A percentile compares a stretch with the other conserved stretches of the same genome.
phyloP scores from a whole-genome alignment of 2,113 vertebrate genomes.

The Silurus asotus region DNA sequence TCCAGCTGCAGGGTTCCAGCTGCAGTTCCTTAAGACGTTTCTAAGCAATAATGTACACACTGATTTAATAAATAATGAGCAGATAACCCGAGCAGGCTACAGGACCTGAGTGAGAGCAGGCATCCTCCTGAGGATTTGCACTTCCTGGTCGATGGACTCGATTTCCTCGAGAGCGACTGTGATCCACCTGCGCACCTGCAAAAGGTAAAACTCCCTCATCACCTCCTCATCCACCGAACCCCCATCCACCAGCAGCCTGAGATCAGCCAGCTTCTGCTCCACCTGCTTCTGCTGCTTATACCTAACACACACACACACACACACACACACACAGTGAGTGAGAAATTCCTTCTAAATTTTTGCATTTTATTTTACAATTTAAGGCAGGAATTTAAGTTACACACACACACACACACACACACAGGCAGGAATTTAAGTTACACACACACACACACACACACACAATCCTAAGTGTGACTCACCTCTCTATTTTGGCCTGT shows the following conservation, averaged over 20 bases:
- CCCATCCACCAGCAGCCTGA: slow-evolving; percentile 74
- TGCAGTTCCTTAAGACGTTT: no score
- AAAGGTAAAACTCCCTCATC: slow-evolving; percentile 81
- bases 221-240: slow-evolving; percentile 84
- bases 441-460: no score
- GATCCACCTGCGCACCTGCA: slow-evolving; percentile 83
- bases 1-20: no score
- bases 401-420: no score
- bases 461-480: not conserved
- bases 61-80: no score
- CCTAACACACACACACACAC: slow-evolving; percentile 58
- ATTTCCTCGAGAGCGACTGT: slow-evolving; percentile 83
- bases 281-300: slow-evolving; percentile 88
- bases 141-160: slow-evolving; percentile 89
- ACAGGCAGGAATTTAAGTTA: not conserved
- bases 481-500: slow-evolving; percentile 88
- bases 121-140: slow-evolving; percentile 80
- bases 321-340: not conserved
- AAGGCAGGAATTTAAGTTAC: not conserved
- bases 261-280: slow-evolving; percentile 78
- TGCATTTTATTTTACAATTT: not conserved
- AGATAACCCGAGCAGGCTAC: not conserved
- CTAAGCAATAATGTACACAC: no score
- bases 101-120: slow-evolving; percentile 71
- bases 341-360: not conserved